Percentiles rank a stretch among this genome's conserved stretches.
phyloP scores from a whole-genome alignment of 2,888 invertebrate genomes.

The Anarsia innoxiella region DNA sequence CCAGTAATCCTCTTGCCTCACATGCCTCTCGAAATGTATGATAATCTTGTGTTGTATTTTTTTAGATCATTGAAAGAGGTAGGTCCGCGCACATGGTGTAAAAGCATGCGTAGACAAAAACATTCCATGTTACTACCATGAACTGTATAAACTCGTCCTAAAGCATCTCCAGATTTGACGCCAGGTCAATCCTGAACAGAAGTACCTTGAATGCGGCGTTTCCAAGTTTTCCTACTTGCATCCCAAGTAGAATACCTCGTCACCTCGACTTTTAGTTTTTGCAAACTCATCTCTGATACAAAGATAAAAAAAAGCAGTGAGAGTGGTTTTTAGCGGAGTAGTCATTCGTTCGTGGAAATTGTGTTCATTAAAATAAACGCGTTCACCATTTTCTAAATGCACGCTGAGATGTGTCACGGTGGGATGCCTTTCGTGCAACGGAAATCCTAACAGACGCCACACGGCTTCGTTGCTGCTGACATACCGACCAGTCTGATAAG shows the following conservation, averaged over 20 bases:
- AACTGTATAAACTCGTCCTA: slow-evolving; percentile 22
- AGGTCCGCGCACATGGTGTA: slow-evolving; percentile 21
- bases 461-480: slow-evolving; percentile 20
- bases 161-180: slow-evolving; percentile 19
- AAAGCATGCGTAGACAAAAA: slow-evolving; percentile 20
- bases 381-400: slow-evolving; percentile 20
- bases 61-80: slow-evolving; percentile 19
- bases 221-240: slow-evolving; percentile 14
- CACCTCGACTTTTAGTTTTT: slow-evolving; percentile 19
- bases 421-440: slow-evolving; percentile 21
- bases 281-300: slow-evolving; percentile 21
- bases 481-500: slow-evolving; percentile 20
- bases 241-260: slow-evolving; percentile 19
- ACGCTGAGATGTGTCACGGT: slow-evolving; percentile 19
- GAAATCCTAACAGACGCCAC: slow-evolving; percentile 20
- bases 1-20: slow-evolving; percentile 24
- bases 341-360: slow-evolving; percentile 14
- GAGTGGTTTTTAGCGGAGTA: slow-evolving; percentile 17
- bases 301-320: slow-evolving; percentile 21
- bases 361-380: slow-evolving; percentile 20
- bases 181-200: slow-evolving; percentile 18
- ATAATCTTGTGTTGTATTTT: slow-evolving; percentile 16
- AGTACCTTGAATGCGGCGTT: slow-evolving; percentile 21
- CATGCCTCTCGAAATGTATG: slow-evolving; percentile 26
- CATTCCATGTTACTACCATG: slow-evolving; percentile 23